These are phyloP conservation scores for Synanceia verrucosa DNA, from an alignment of 2,797 vertebrate species.

Conservation along the genomic window DNA sequence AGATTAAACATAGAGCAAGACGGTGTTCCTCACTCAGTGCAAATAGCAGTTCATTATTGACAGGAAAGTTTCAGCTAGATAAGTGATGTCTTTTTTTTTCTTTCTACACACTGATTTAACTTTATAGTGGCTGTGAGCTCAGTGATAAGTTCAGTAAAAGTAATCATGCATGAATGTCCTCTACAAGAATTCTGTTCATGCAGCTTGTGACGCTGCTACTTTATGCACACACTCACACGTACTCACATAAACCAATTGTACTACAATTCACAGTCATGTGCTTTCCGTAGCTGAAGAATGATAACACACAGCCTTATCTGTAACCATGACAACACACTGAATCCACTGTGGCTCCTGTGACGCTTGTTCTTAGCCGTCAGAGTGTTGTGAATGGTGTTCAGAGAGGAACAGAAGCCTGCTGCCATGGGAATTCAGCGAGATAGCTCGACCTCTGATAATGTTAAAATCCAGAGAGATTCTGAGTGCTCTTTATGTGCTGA, in stretches of 20 bases:
- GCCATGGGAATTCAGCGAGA: constrained; percentile 46
- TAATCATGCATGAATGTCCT: neutral
- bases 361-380: constrained; percentile 48
- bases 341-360: constrained; percentile 52
- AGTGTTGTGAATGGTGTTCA: constrained; percentile 53
- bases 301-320: constrained; percentile 65
- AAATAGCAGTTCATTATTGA: constrained; percentile 24
- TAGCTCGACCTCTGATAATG: constrained; percentile 49
- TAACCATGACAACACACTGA: constrained; percentile 60
- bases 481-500: constrained; percentile 16
- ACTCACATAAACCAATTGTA: constrained; percentile 31
- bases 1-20: constrained; percentile 43
- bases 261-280: constrained; percentile 51
- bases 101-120: neutral
- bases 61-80: constrained; percentile 33
- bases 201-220: constrained; percentile 12
- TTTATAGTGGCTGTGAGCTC: constrained; percentile 7
- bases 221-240: constrained; percentile 13
- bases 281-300: constrained; percentile 51
- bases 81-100: constrained; percentile 17
- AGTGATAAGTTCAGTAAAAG: neutral
- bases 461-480: constrained; percentile 14
- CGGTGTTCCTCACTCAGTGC: constrained; percentile 50
- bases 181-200: constrained; percentile 21
- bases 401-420: constrained; percentile 48